Base-by-base conservation (phyloP, 2,888 invertebrate species). In the Ichneumoninae sp. region DNA sequence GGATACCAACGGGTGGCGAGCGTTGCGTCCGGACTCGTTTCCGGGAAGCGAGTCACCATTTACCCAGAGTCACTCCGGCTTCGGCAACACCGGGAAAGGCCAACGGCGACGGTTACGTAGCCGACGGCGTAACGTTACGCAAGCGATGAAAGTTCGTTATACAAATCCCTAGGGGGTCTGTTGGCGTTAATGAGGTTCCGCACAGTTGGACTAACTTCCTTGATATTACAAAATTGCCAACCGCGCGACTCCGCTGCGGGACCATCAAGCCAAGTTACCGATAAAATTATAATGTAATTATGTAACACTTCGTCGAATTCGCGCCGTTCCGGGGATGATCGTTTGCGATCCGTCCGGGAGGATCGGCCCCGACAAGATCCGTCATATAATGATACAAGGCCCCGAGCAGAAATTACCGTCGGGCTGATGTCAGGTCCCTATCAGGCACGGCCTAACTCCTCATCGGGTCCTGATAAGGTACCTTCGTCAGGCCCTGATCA, bases 11-110 rank as follows among this genome's bases (percentile, higher is more conserved):
- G 74, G 52, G 40, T 47, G 33, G 80, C 72, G 80, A 81, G 68
- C 72, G 83, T 82, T 82, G 86, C 77, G 78, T 85, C 85, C 84
- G 84, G 84, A 74, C 60, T 69, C 69, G 36, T 83, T 76, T 19
- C 75, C 52, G 50, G 57, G 69, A 47, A 33, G 47, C 22, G 26
- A 57, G 57, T 26, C 57, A 60, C 65, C 78, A 47, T 81, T 86
- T 79, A 78, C 68, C 60, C 70, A 54, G 75, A 36, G 54, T 44
- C 75, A 66, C 66, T 76, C 54, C 44, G 80, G 69, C 54, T 54
- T 47, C 62, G 26, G 54, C 16, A 50, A 40, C 36, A 40, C 30
- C 36, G 26, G 19, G 50, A 47, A 66, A 54, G n/a, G 16, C 54
- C 54, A 30, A 68, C 66, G 44, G 22, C 65, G 71, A 76, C 30